Evolutionary conservation across 2,888 invertebrate species (phyloP), one percentile per base, ranked within the genome.

Genomic region (Artemia sp.): DNA sequence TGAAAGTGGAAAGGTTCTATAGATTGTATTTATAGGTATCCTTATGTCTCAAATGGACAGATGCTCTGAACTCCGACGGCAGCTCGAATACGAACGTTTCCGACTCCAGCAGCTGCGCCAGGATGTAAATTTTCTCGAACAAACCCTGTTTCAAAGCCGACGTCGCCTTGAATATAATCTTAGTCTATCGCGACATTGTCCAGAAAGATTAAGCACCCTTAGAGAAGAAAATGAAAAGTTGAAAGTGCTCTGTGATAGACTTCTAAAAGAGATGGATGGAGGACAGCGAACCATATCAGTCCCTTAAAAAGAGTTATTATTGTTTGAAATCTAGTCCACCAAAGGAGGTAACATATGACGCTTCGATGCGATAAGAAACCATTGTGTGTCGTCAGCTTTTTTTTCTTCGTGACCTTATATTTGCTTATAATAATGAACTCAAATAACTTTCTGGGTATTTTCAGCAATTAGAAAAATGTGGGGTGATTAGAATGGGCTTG

Each of bases 11-110:
- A 38, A 38, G 38, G 38, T 38, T 38, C 38, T 38, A 38, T 38
- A 38, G n/a, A n/a, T 58, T 58, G 64, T 67, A n/a, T 67, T 67
- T 24, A 9, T 67, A 38, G 19, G 67, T 38, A 19, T 67, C 3
- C 24, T 67, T n/a, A 38, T 67, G 67, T 38, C 19, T 2, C 67
- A 67, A 67, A 38, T 38, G 69, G 38, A 69, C 66, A 51, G 69
- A 38, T 52, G 69, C 58, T 14, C 69, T 12, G 51, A 68, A 12
- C 14, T 50, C 38, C 67, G 67, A 12, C 67, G 38, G n/a, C 67
- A 67, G 11, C 67, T 67, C 67, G 38, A 67, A 14, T 67, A n/a
- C n/a, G 67, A 19, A 10, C 67, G 38, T 19, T 50, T 19, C 67
- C n/a, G 50, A 19, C 50, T 50, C 67, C n/a, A 38, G n/a, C 67